Percentiles rank a stretch among this genome's conserved stretches.
Conservation (phyloP, 23 tunicate species). For the Ascidia mentula region DNA sequence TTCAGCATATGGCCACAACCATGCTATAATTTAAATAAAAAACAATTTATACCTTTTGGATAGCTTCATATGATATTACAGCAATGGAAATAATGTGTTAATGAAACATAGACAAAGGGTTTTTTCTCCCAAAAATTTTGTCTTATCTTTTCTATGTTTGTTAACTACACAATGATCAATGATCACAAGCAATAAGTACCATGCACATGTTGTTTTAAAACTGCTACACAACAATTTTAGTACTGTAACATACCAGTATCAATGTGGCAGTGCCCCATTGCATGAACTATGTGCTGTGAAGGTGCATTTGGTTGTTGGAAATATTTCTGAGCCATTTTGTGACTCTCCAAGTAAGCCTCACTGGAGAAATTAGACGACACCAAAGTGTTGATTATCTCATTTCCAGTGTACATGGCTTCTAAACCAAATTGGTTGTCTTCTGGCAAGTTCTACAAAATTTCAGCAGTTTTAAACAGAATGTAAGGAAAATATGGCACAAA, state of each 20-base stretch:
- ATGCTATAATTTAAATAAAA: constrained; percentile 22
- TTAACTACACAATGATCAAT: too few relatives aligned
- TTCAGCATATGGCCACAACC: constrained; percentile 70
- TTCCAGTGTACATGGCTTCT: constrained; percentile 47
- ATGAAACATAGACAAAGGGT: neutral
- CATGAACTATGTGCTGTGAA: constrained; percentile 41
- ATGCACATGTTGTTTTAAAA: neutral
- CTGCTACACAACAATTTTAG: neutral
- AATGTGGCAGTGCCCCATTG: constrained; percentile 72
- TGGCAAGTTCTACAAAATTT: constrained; percentile 14
- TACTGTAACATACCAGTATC: constrained; percentile 36
- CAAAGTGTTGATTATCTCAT: constrained; percentile 50
- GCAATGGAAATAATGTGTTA: neutral
- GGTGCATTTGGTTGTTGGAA: constrained; percentile 12
- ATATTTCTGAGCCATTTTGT: constrained; percentile 13
- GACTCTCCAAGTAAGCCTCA: constrained; percentile 16
- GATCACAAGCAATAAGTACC: too few relatives aligned
- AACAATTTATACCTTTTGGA: neutral
- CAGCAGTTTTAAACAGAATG: neutral
- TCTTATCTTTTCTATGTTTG: too few relatives aligned
- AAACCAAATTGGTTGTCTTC: constrained; percentile 39
- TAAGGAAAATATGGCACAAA: neutral
- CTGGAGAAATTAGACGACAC: constrained; percentile 35
- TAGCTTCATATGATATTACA: neutral
- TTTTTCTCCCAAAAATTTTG: too few relatives aligned